Evolutionary conservation across 2,888 invertebrate genomes (phyloP).

Genomic region (Hymenopus coronatus): DNA sequence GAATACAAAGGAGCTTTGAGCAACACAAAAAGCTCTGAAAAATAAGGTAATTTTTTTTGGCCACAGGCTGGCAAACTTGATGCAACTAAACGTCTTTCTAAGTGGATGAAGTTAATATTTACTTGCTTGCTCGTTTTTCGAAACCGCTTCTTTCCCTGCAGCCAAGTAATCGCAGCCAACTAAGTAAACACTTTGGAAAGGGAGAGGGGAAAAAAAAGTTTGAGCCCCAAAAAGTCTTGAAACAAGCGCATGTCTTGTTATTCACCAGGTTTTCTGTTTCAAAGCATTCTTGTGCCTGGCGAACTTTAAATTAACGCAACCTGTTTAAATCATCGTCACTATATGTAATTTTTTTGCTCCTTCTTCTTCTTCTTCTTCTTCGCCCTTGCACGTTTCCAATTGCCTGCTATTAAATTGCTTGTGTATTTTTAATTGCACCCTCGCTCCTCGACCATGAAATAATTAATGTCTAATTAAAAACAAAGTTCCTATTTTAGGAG

Average conservation of each 20-base stretch:
- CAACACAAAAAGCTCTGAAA: background rate
- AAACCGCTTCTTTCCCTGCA: background rate
- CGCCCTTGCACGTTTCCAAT: background rate
- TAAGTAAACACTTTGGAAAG: background rate
- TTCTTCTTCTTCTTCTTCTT: background rate
- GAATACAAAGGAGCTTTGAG: background rate
- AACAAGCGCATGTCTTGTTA: background rate
- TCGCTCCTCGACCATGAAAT: background rate
- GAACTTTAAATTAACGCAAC: slow-evolving; percentile 12
- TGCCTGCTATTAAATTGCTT: slow-evolving; percentile 13
- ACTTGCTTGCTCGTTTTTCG: background rate
- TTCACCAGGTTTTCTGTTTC: background rate
- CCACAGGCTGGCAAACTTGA: background rate
- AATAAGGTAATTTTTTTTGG: background rate
- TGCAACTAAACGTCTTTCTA: background rate
- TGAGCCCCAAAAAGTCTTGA: background rate
- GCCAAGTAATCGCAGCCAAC: background rate
- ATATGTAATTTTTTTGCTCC: background rate
- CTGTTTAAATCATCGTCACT: slow-evolving; percentile 7
- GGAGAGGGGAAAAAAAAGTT: background rate
- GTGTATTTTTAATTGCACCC: slow-evolving; percentile 11
- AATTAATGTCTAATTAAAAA: slow-evolving; percentile 22
- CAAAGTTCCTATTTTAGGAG: slow-evolving; percentile 1
- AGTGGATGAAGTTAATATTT: background rate
- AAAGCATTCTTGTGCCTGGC: background rate